Conservation (phyloP, 2,797 vertebrate species). For the Manis crassicaudata region DNA sequence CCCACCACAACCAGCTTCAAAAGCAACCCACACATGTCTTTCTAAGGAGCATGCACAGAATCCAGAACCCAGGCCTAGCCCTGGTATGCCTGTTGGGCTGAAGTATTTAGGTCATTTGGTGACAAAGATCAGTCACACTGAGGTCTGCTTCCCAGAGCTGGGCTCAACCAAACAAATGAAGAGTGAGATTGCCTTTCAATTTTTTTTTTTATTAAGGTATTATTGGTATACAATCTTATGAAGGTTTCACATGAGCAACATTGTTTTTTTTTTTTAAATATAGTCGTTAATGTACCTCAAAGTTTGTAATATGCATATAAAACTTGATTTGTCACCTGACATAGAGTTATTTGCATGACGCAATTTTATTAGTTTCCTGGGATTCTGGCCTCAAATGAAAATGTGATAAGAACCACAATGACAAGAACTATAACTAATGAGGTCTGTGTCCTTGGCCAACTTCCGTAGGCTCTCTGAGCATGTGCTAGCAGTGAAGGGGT, state of each 20-base stretch:
- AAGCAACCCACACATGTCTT: slow-evolving; percentile 28
- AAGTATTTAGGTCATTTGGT: neutral
- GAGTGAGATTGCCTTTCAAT: slow-evolving; percentile 73
- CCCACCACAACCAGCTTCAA: neutral
- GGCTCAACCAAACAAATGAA: slow-evolving; percentile 49
- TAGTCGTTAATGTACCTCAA: slow-evolving; percentile 42
- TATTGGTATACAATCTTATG: no score
- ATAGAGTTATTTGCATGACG: slow-evolving; percentile 20
- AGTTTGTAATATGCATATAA: slow-evolving; percentile 50
- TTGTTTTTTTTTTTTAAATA: no score
- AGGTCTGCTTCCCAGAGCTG: slow-evolving; percentile 15
- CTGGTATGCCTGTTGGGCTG: neutral
- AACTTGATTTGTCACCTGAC: slow-evolving; percentile 4
- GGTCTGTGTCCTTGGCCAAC: neutral
- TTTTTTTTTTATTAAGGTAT: slow-evolving; percentile 58
- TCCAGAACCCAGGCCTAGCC: neutral
- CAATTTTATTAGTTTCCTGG: slow-evolving; percentile 78
- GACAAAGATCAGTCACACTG: neutral
- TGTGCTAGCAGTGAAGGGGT: neutral
- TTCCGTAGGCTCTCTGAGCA: neutral
- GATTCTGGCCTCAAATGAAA: slow-evolving; percentile 63
- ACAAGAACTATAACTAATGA: neutral
- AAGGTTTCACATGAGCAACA: no score
- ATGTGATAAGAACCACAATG: slow-evolving; percentile 24
- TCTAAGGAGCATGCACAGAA: neutral